phyloP scores from a whole-genome alignment of 1,140 invertebrate species.

The Dendrolimus kikuchii region DNA sequence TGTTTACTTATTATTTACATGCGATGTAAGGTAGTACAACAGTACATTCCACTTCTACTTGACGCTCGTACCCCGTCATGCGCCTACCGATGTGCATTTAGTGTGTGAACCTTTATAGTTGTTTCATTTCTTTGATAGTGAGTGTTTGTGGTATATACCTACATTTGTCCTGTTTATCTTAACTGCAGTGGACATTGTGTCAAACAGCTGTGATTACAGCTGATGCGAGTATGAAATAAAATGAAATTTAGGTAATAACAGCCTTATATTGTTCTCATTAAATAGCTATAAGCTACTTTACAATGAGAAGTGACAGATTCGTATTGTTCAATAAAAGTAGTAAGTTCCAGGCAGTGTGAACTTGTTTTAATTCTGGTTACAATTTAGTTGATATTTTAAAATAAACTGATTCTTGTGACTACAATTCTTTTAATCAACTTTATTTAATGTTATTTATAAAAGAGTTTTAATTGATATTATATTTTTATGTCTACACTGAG shows the following conservation, averaged over 20 bases:
- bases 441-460: no score
- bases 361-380: slow-evolving; percentile 17
- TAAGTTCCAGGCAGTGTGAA: slow-evolving; percentile 27
- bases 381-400: neutral
- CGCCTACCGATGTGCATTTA: slow-evolving; percentile 56
- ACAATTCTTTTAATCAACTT: no score
- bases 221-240: slow-evolving; percentile 63
- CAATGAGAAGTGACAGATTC: neutral
- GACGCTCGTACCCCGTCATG: slow-evolving; percentile 29
- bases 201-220: slow-evolving; percentile 46
- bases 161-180: slow-evolving; percentile 17
- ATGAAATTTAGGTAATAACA: slow-evolving; percentile 66
- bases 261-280: slow-evolving; percentile 21
- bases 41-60: slow-evolving; percentile 57
- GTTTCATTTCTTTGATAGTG: slow-evolving; percentile 39
- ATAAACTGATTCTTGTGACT: neutral
- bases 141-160: slow-evolving; percentile 42
- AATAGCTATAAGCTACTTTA: slow-evolving; percentile 12
- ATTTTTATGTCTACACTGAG: no score
- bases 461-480: no score
- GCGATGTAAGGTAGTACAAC: slow-evolving; percentile 47
- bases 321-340: slow-evolving; percentile 3
- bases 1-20: slow-evolving; percentile 62
- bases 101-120: slow-evolving; percentile 36
- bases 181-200: slow-evolving; percentile 14